Percentiles rank a stretch among this genome's conserved stretches.
Conservation (phyloP, 2,797 vertebrate species). For the Leptoclinus maculatus region DNA sequence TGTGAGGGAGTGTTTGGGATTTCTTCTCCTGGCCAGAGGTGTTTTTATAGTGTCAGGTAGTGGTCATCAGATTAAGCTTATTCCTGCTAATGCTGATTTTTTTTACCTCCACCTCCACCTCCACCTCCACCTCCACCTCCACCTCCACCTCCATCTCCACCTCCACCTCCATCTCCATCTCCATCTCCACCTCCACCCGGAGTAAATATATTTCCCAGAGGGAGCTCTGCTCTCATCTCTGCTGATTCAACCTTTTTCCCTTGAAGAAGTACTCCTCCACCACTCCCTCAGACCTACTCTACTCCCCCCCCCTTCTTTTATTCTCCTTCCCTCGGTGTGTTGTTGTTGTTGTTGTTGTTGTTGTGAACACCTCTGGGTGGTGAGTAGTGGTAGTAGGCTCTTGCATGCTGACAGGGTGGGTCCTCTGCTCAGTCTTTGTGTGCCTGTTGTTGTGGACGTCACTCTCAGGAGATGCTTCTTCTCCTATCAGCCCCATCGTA, state of each 20-base stretch:
- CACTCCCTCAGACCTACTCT: not conserved
- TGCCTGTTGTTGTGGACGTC: slow-evolving; percentile 39
- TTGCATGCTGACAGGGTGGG: slow-evolving; percentile 77
- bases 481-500: not conserved
- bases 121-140: no score
- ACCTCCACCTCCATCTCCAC: slow-evolving; percentile 15
- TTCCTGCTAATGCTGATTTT: not conserved
- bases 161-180: not conserved
- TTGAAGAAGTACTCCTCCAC: slow-evolving; percentile 27
- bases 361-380: slow-evolving; percentile 46
- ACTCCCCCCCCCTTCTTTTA: not conserved
- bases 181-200: slow-evolving; percentile 1
- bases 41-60: not conserved
- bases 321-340: not conserved
- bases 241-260: slow-evolving; percentile 36
- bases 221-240: slow-evolving; percentile 33
- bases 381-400: slow-evolving; percentile 69
- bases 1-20: not conserved
- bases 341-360: slow-evolving; percentile 71
- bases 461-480: slow-evolving; percentile 10
- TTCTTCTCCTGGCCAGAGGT: not conserved
- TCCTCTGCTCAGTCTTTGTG: slow-evolving; percentile 75
- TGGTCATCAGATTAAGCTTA: not conserved
- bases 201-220: slow-evolving; percentile 20
- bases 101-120: not conserved